Percentiles rank a stretch among this genome's conserved stretches.
These are phyloP conservation scores for Agrotis puta DNA, from an alignment of 2,888 invertebrate genomes.

Conservation along the genomic window DNA sequence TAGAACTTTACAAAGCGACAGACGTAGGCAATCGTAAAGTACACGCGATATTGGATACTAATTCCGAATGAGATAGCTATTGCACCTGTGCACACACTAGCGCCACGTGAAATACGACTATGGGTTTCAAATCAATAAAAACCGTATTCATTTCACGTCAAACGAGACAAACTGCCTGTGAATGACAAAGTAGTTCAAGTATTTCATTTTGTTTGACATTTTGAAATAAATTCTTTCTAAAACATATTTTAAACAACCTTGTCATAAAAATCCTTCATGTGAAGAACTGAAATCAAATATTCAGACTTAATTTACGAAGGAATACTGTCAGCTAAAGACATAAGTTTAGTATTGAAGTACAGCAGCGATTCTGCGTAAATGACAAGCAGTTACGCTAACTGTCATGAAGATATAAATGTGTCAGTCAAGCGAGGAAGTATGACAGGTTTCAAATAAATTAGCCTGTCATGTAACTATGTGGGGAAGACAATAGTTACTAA, in stretches of 20 bases:
- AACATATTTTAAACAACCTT: constrained; percentile 4
- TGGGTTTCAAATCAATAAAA: constrained; percentile 68
- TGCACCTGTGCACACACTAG: constrained; percentile 82
- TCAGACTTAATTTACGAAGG: constrained; percentile 16
- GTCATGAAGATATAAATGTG: constrained; percentile 59
- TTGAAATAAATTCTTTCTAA: background rate
- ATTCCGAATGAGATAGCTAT: constrained; percentile 82
- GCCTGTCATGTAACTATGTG: constrained; percentile 40
- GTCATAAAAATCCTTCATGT: constrained; percentile 19
- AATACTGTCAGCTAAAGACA: constrained; percentile 10
- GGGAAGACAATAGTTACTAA: constrained; percentile 58
- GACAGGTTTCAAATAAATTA: constrained; percentile 63
- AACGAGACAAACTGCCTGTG: constrained; percentile 42
- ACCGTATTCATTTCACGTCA: constrained; percentile 58
- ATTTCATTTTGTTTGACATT: constrained; percentile 19
- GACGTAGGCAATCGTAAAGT: constrained; percentile 76
- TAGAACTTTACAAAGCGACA: constrained; percentile 51
- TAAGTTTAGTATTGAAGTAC: constrained; percentile 17
- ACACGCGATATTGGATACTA: constrained; percentile 84
- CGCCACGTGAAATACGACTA: constrained; percentile 77
- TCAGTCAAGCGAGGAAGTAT: constrained; percentile 41
- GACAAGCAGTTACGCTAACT: constrained; percentile 35
- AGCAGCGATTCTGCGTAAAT: constrained; percentile 32
- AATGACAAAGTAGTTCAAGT: constrained; percentile 20
- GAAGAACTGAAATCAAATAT: constrained; percentile 28